Conservation (phyloP, 2,797 vertebrate species). For the Alcedo quadribrachys region DNA sequence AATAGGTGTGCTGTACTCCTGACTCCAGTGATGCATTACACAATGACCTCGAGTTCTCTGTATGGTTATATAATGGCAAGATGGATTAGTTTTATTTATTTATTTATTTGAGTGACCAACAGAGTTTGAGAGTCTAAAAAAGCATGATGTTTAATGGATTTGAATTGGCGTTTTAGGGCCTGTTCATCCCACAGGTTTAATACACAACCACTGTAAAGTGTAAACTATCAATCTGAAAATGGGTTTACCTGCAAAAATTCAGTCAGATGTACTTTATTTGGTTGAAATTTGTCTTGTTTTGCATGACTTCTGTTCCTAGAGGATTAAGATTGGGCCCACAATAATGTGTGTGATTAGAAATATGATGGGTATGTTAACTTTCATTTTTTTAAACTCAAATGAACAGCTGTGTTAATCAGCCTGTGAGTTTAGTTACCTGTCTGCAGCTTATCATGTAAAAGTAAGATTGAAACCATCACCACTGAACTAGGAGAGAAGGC, state of each 20-base stretch:
- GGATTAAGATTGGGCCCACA: not conserved
- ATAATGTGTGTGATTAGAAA: not conserved
- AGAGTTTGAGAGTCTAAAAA: not conserved
- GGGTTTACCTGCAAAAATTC: not conserved
- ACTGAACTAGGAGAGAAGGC: not conserved
- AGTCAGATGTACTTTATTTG: not conserved
- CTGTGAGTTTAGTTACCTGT: not conserved
- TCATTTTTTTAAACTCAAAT: not conserved
- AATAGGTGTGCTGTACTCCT: not conserved
- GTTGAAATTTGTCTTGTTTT: not conserved
- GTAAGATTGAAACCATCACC: not conserved
- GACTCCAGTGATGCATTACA: rapidly evolving
- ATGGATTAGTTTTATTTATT: not conserved
- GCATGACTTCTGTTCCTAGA: not conserved
- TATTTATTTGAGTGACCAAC: not conserved
- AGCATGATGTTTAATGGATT: not conserved
- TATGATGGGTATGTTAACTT: not conserved
- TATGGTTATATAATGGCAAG: not conserved
- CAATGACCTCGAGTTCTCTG: not conserved
- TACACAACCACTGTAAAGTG: not conserved
- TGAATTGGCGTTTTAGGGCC: not conserved
- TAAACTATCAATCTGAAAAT: not conserved
- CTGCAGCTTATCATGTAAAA: not conserved
- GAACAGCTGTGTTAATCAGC: not conserved
- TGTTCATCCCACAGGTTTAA: not conserved